Base-by-base conservation (phyloP, 2,113 vertebrate genomes). In the Grammomys dolichurus region DNA sequence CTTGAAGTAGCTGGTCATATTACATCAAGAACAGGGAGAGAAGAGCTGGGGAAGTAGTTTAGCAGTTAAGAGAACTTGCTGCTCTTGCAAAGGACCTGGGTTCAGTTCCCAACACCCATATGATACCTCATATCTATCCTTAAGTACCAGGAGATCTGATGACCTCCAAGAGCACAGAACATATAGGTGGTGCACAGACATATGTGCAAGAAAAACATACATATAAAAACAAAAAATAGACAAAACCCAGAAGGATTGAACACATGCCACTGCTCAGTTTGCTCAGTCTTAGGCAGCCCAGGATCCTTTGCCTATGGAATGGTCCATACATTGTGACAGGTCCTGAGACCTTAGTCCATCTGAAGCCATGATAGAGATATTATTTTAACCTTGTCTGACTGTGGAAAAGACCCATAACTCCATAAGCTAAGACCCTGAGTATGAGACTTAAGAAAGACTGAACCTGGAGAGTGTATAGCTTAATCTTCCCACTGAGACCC, bases 1-100 rank as follows among this genome's bases (percentile, higher is more conserved):
- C 86, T 77, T 97, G 46, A 65, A 40, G 46, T 36, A 24, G 87
- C 96, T 31, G 31, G 88, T 33, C 72, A 40, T 22, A 65, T 46
- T 31, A 10, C 16, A 20, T 65, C 60, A 46, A 65, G 60, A 63
- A 33, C 82, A 46, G 43, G 46, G 13, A 48, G 5, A 26, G 22
- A 43, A 40, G 56, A 7, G n/a, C 80, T 40, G 80, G 36, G 26
- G 54, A 58, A 54, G n/a, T 3, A 2, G 80, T 24, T 63, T 54
- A 82, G 80, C 58, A n/a, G 11, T 40, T 82, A 82, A 60, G 80
- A 82, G 56, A 33, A 81, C 33, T 24, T 20, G 48, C 48, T 80
- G 48, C 54, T 78, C 28, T 33, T 80, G 17, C 51, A 56, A 56
- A n/a, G 33, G 80, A 82, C 54, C 54, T 24, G 78, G 26, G 77